Evolutionary conservation across 2,888 invertebrate species (phyloP).

Genomic region (Meandrusa payeni): DNA sequence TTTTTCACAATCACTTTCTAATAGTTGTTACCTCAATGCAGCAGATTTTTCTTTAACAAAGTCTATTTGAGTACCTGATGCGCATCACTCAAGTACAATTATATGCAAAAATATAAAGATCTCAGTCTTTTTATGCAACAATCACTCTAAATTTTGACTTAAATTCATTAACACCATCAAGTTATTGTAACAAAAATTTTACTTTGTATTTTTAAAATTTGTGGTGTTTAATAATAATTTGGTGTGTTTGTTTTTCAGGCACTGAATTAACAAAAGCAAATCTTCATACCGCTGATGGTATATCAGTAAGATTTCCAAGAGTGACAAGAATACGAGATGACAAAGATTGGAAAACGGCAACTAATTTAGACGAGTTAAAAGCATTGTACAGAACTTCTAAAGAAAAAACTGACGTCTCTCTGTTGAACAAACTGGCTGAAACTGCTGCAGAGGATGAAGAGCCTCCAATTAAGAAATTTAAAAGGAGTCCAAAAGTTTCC

Average conservation of each 20-base stretch:
- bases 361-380: conserved; percentile 87
- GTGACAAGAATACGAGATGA: conserved; percentile 91
- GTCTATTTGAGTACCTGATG: no score
- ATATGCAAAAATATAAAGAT: no score
- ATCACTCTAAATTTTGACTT: no score
- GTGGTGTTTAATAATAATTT: no score
- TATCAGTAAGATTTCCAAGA: conserved; percentile 96
- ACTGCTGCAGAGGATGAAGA: conserved; percentile 40
- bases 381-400: conserved; percentile 85
- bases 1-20: no score
- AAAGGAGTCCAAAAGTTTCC: conserved; percentile 40
- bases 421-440: conserved; percentile 72
- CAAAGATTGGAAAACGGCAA: conserved; percentile 92
- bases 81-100: no score
- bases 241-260: conserved; percentile 68
- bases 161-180: no score
- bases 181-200: no score
- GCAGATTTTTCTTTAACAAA: no score
- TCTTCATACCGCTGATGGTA: conserved; percentile 95
- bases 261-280: conserved; percentile 90
- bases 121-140: no score
- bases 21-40: no score
- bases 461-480: conserved; percentile 51
- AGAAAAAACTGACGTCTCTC: conserved; percentile 81
- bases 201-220: no score